Base-by-base conservation (phyloP, 2,113 vertebrate genomes). In the Spermophilus dauricus region DNA sequence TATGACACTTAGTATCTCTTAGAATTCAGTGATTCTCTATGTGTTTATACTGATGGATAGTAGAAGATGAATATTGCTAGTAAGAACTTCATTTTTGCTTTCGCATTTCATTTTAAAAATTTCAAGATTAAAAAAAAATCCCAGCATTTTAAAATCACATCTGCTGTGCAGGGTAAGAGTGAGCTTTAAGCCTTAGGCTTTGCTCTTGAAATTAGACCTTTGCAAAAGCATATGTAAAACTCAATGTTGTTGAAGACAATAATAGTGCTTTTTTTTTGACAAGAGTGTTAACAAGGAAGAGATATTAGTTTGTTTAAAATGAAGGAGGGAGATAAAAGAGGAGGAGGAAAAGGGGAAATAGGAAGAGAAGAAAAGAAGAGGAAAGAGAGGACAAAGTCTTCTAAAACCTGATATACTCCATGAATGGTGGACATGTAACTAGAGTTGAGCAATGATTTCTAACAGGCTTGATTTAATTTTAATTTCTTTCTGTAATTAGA, bases 31-130 rank as follows among this genome's bases (percentile, higher is more conserved):
- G 37, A 34, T 72, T 89, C 14, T 85, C 8, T 69, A 48, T 85
- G n/a, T 90, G 69, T 91, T 80, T 94, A 67, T 53, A 78, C 48
- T 28, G 67, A 51, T n/a, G 75, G 8, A 95, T 93, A 81, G 48
- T 32, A 95, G 28, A 24, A 28, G 48, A 28, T 58, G 28, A 42
- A 67, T 72, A 80, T 3, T 63, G 13, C 56, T 85, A 58, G 76
- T 12, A 65, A 92, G 39, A 93, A 72, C 37, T 58, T 94, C 17
- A 24, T 42, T 92, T 97, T 86, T 94, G 53, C 30, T 88, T 88
- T 85, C 73, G 32, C 20, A 80, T 93, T 93, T 98, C 9, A 80
- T 96, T 91, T 16, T 24, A 97, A 92, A 39, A 56, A 81, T 96
- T 93, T 86, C 13, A 67, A 87, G 26, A 84, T 80, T 58, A 16